Evolutionary conservation across 2,888 invertebrate species (phyloP).

Genomic region (Endotricha flammealis): DNA sequence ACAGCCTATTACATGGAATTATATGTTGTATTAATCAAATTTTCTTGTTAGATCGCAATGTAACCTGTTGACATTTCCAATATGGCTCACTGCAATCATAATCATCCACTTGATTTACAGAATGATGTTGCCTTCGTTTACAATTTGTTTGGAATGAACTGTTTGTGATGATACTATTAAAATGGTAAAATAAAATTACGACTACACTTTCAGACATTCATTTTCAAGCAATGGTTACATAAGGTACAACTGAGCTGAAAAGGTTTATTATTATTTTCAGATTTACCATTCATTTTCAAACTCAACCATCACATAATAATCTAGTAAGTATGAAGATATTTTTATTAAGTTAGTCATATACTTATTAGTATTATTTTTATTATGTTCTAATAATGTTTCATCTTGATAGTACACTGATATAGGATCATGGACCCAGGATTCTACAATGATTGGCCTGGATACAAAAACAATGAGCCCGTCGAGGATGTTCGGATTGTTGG

Average conservation of each 20-base stretch:
- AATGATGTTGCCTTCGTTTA: not conserved
- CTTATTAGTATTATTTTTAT: no score
- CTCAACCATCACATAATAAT: constrained; percentile 23
- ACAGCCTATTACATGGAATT: not conserved
- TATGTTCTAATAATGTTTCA: not conserved
- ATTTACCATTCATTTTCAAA: constrained; percentile 22
- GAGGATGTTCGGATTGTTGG: constrained; percentile 54
- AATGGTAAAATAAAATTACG: not conserved
- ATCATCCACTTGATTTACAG: not conserved
- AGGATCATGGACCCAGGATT: constrained; percentile 60
- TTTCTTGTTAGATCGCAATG: constrained; percentile 9
- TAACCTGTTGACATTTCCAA: constrained; percentile 57
- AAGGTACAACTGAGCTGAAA: constrained; percentile 5
- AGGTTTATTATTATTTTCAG: constrained; percentile 18
- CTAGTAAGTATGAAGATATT: constrained; percentile 18
- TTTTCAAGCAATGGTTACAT: constrained; percentile 1
- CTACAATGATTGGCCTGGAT: constrained; percentile 62
- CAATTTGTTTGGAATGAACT: not conserved
- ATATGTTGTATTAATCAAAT: not conserved
- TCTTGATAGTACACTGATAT: not conserved
- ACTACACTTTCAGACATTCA: not conserved
- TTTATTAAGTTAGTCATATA: no score
- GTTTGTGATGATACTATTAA: no score
- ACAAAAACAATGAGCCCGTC: constrained; percentile 52
- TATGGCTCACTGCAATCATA: constrained; percentile 45